Percentiles rank a stretch among this genome's conserved stretches.
Evolutionary conservation across 2,888 invertebrate genomes (phyloP).

Genomic region (Drosophila prostipennis): DNA sequence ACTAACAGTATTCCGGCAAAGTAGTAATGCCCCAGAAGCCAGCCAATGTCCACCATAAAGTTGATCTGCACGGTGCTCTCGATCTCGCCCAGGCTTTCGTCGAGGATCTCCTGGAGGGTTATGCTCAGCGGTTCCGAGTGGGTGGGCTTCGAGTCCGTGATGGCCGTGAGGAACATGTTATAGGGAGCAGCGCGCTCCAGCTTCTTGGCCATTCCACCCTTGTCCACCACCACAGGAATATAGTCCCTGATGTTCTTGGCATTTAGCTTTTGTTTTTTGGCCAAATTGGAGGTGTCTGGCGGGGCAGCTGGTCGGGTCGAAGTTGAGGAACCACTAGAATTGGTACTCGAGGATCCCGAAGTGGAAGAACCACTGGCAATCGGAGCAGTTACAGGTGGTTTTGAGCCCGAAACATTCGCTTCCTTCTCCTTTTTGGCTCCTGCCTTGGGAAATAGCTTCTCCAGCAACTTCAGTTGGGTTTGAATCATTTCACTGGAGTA

Average conservation of each 20-base stretch:
- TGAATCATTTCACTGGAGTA: constrained; percentile 85
- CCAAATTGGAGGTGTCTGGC: constrained; percentile 66
- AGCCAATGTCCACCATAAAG: constrained; percentile 96
- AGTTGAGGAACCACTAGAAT: constrained; percentile 26
- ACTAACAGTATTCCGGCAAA: constrained; percentile 89
- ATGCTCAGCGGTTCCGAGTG: constrained; percentile 88
- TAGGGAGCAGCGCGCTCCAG: constrained; percentile 89
- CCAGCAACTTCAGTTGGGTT: constrained; percentile 87
- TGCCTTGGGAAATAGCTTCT: constrained; percentile 76
- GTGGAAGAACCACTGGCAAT: constrained; percentile 17
- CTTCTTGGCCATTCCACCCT: constrained; percentile 88
- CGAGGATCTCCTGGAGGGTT: constrained; percentile 91
- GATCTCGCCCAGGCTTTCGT: constrained; percentile 90
- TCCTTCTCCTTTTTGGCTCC: constrained; percentile 27
- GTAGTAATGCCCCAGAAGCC: constrained; percentile 94
- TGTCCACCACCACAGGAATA: constrained; percentile 86
- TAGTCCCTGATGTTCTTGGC: constrained; percentile 82
- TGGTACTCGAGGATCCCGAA: constrained; percentile 11
- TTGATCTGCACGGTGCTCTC: constrained; percentile 93
- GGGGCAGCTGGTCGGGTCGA: constrained; percentile 4
- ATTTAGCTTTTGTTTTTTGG: constrained; percentile 81
- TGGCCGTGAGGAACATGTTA: constrained; percentile 90
- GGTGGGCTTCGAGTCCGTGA: constrained; percentile 87
- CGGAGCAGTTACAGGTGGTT: constrained; percentile 6
- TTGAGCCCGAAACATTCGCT: neutral